Conservation (phyloP, 2,113 vertebrate genomes). For the Amia ocellicauda region DNA sequence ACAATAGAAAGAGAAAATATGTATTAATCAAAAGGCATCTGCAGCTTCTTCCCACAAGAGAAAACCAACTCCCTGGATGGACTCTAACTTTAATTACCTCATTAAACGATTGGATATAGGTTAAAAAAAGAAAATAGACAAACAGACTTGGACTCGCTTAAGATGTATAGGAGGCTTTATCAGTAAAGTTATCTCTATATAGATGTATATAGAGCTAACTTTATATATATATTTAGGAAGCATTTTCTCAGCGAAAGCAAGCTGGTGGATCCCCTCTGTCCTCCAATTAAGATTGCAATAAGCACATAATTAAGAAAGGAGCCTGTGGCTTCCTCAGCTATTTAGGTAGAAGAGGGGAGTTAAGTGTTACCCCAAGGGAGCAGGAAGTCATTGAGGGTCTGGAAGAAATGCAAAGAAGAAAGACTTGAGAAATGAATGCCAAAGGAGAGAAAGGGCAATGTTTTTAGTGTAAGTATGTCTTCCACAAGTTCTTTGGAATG, state of each 20-base stretch:
- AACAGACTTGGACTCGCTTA: constrained; percentile 42
- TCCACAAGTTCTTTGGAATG: constrained; percentile 41
- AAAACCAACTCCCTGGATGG: constrained; percentile 61
- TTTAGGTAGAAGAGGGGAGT: background rate
- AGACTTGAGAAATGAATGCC: constrained; percentile 29
- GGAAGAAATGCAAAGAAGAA: constrained; percentile 36
- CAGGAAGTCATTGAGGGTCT: constrained; percentile 19
- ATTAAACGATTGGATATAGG: constrained; percentile 55
- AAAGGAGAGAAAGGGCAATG: constrained; percentile 46
- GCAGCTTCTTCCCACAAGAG: constrained; percentile 55
- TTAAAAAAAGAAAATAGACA: constrained; percentile 48
- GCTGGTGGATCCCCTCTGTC: constrained; percentile 22
- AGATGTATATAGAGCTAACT: constrained; percentile 51
- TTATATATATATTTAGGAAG: constrained; percentile 46
- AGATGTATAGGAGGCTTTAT: constrained; percentile 46
- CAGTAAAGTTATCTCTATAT: constrained; percentile 52
- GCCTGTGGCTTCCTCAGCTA: background rate
- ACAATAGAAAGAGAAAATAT: constrained; percentile 51
- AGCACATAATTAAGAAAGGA: background rate
- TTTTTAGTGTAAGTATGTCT: constrained; percentile 28
- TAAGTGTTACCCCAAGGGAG: background rate
- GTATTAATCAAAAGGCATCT: constrained; percentile 43
- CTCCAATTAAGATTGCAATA: background rate
- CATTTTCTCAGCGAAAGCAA: constrained; percentile 45
- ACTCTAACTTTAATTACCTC: constrained; percentile 50